Conservation (phyloP, 2,113 vertebrate genomes). For the Stegostoma tigrinum region DNA sequence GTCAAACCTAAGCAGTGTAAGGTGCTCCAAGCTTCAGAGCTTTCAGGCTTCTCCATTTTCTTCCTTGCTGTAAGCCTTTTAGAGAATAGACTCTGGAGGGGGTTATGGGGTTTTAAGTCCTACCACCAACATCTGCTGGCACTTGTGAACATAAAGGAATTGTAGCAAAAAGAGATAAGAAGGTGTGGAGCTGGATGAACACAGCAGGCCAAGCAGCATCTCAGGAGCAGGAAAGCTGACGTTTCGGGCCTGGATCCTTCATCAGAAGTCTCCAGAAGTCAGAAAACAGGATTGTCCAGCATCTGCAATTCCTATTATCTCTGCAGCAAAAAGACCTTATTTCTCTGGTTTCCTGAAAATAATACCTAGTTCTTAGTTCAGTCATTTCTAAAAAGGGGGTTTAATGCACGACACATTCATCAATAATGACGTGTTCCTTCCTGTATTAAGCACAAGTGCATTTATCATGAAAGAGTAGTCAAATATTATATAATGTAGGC, state of each 20-base stretch:
- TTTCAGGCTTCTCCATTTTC: not conserved
- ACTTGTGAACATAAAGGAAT: not conserved
- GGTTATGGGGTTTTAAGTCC: not conserved
- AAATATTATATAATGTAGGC: not conserved
- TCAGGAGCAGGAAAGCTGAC: too few relatives aligned
- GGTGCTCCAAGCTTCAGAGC: not conserved
- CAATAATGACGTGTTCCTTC: not conserved
- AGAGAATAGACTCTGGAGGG: not conserved
- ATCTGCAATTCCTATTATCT: too few relatives aligned
- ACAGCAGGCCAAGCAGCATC: too few relatives aligned
- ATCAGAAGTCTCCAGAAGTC: too few relatives aligned
- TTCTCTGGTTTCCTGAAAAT: not conserved
- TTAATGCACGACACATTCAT: not conserved
- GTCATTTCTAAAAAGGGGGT: not conserved
- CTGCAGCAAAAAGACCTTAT: not conserved
- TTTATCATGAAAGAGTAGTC: not conserved
- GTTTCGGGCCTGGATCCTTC: too few relatives aligned
- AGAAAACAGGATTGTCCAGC: too few relatives aligned
- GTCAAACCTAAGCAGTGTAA: not conserved
- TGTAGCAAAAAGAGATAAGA: not conserved
- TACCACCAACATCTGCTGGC: not conserved
- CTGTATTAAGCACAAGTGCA: not conserved
- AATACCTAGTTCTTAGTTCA: not conserved
- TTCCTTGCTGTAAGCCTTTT: not conserved
- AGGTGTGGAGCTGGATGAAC: too few relatives aligned